A percentile compares a stretch with the other conserved stretches of the same genome.
Evolutionary conservation across 2,797 vertebrate genomes (phyloP).

Genomic region (Rhabdomys pumilio): DNA sequence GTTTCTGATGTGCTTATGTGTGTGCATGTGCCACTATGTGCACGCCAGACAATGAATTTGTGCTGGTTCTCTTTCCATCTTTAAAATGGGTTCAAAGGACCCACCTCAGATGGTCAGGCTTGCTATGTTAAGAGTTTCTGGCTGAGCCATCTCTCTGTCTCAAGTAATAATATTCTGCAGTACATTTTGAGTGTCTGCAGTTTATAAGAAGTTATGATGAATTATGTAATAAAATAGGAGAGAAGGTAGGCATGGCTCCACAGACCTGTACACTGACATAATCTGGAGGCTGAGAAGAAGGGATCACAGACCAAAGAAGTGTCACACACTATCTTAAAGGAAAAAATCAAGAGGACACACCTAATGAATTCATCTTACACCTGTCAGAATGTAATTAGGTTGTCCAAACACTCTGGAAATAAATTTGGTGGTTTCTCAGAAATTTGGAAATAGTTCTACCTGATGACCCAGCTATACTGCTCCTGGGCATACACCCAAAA

Average conservation of each 20-base stretch:
- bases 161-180: neutral
- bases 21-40: neutral
- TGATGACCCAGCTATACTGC: too few relatives aligned
- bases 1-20: neutral
- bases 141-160: neutral
- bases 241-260: neutral
- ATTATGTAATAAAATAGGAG: neutral
- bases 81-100: neutral
- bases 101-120: neutral
- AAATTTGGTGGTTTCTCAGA: too few relatives aligned
- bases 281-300: neutral
- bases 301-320: neutral
- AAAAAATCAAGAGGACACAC: too few relatives aligned
- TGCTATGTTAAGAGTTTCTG: neutral
- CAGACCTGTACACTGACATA: neutral
- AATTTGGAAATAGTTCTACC: too few relatives aligned
- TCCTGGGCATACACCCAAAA: too few relatives aligned
- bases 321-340: too few relatives aligned
- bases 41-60: neutral
- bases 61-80: neutral
- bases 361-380: too few relatives aligned
- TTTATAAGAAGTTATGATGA: neutral
- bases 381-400: too few relatives aligned
- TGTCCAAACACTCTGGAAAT: too few relatives aligned
- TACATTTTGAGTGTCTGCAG: neutral